Conservation (phyloP, 2,113 vertebrate species). For the Chaetodon trifascialis region DNA sequence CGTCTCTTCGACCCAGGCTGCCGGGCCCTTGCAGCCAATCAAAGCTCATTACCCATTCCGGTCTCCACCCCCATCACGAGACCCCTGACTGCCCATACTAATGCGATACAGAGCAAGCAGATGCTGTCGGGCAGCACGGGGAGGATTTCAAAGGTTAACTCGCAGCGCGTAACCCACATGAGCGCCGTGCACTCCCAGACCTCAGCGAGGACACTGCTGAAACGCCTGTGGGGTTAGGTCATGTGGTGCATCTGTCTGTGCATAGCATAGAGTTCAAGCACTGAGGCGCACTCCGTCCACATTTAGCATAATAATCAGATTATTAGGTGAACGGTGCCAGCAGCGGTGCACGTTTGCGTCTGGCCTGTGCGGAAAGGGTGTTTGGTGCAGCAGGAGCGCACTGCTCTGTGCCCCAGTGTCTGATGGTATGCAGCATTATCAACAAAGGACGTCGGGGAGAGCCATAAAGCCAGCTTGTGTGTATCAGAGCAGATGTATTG, state of each 20-base stretch:
- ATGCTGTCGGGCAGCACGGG: constrained; percentile 52
- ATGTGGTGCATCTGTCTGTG: constrained; percentile 35
- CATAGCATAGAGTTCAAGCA: constrained; percentile 25
- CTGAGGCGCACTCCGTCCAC: constrained; percentile 7
- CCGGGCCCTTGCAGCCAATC: constrained; percentile 60
- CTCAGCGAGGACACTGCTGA: constrained; percentile 44
- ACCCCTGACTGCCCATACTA: constrained; percentile 51
- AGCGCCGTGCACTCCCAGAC: constrained; percentile 6
- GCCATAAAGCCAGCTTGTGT: constrained; percentile 31
- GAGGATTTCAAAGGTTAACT: constrained; percentile 61
- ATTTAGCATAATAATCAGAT: constrained; percentile 60
- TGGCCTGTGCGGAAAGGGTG: constrained; percentile 10
- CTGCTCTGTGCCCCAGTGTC: neutral
- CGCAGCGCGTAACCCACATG: constrained; percentile 56
- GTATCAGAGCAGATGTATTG: constrained; percentile 60
- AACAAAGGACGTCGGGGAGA: constrained; percentile 58
- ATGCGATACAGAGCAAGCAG: constrained; percentile 55
- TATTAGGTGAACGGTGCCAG: constrained; percentile 28
- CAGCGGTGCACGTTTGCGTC: constrained; percentile 5
- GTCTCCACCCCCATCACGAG: constrained; percentile 58
- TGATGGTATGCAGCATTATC: constrained; percentile 54
- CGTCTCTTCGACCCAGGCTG: constrained; percentile 49
- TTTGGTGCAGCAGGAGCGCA: constrained; percentile 25
- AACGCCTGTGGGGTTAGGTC: constrained; percentile 4
- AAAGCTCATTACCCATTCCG: constrained; percentile 63